These are phyloP conservation scores for Hucho hucho DNA, from an alignment of 2,113 vertebrate species.

Conservation along the genomic window DNA sequence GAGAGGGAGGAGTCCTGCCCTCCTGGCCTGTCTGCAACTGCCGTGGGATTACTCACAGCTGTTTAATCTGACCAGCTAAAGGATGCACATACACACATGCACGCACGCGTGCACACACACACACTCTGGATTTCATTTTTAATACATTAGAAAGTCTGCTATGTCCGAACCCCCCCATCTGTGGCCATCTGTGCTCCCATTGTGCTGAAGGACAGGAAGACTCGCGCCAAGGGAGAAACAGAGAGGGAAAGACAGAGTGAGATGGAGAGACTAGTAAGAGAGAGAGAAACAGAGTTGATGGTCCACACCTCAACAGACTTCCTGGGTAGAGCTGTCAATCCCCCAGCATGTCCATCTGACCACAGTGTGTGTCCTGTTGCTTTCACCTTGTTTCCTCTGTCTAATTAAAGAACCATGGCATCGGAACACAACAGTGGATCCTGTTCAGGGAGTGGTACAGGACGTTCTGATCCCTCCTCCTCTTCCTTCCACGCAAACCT, in stretches of 20 bases:
- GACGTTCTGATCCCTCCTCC: not conserved
- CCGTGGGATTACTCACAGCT: slow-evolving; percentile 78
- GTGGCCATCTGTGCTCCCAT: slow-evolving; percentile 71
- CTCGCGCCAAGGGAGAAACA: slow-evolving; percentile 24
- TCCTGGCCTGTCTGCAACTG: slow-evolving; percentile 58
- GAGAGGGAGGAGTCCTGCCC: slow-evolving; percentile 19
- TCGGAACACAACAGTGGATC: not conserved
- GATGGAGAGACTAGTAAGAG: not conserved
- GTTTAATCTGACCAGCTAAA: slow-evolving; percentile 79
- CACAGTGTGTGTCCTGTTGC: not conserved
- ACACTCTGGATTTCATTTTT: slow-evolving; percentile 70
- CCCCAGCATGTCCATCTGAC: not conserved
- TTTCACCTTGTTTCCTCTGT: not conserved
- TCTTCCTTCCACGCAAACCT: not conserved
- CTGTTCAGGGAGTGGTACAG: not conserved
- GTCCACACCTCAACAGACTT: not conserved
- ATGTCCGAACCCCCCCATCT: slow-evolving; percentile 60
- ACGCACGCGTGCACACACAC: slow-evolving; percentile 41
- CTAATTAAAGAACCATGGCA: not conserved
- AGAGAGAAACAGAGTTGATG: not conserved
- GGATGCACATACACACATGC: slow-evolving; percentile 43
- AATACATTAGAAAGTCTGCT: slow-evolving; percentile 75
- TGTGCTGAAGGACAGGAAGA: slow-evolving; percentile 62
- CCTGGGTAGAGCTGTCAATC: slow-evolving; percentile 18
- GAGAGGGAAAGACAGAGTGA: slow-evolving; percentile 3